A percentile compares a stretch with the other conserved stretches of the same genome.
These are phyloP conservation scores for Drosophila borborema DNA, from an alignment of 2,888 invertebrate species.

Conservation along the genomic window DNA sequence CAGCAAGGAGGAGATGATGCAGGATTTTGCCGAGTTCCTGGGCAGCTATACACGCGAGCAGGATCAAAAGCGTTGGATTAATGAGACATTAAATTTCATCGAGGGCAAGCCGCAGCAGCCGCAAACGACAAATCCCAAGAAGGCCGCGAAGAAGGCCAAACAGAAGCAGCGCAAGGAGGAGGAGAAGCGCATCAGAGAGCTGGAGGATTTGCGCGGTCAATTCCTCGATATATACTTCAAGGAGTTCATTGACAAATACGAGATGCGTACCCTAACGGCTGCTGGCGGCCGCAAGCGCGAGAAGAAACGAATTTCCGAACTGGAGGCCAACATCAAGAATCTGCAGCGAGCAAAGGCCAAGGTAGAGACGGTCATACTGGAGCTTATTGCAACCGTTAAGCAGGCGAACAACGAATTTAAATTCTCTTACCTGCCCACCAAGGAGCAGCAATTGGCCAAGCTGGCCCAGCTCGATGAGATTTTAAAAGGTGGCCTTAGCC, in stretches of 20 bases:
- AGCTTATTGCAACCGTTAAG: conserved; percentile 84
- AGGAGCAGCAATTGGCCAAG: conserved; percentile 83
- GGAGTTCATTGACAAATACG: conserved; percentile 83
- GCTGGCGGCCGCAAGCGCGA: conserved; percentile 83
- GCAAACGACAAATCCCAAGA: conserved; percentile 83
- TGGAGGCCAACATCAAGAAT: conserved; percentile 84
- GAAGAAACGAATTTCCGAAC: conserved; percentile 83
- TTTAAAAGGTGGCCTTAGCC: conserved; percentile 23
- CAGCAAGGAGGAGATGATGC: conserved; percentile 79
- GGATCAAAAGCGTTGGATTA: conserved; percentile 83
- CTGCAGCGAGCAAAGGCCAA: conserved; percentile 83
- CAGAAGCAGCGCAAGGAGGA: conserved; percentile 85
- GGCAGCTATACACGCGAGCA: conserved; percentile 81
- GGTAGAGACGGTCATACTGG: conserved; percentile 83
- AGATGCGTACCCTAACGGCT: conserved; percentile 76
- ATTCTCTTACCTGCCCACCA: conserved; percentile 84
- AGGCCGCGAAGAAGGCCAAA: conserved; percentile 85
- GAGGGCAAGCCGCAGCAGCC: conserved; percentile 82
- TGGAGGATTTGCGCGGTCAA: conserved; percentile 82
- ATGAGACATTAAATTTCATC: conserved; percentile 84
- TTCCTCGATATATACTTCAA: conserved; percentile 84
- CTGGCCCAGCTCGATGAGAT: conserved; percentile 71
- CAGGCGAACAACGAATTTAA: conserved; percentile 83
- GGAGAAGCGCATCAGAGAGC: conserved; percentile 83
- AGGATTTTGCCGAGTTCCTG: conserved; percentile 82